phyloP scores from a whole-genome alignment of 2,113 vertebrate species.

The Aramus guarauna region DNA sequence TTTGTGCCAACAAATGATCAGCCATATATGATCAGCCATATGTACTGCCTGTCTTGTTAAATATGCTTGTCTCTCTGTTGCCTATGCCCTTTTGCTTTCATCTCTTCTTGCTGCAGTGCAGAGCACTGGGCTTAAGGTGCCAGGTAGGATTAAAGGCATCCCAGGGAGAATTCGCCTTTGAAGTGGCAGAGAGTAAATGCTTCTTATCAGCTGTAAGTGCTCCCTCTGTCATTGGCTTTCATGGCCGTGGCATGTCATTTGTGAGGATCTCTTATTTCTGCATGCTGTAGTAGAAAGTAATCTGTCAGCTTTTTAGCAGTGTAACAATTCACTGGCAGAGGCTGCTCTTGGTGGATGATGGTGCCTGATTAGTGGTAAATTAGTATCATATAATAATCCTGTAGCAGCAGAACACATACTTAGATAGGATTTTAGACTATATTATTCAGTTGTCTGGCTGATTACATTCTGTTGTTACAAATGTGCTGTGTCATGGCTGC shows the following conservation, averaged over 20 bases:
- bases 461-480: neutral
- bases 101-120: slow-evolving; percentile 25
- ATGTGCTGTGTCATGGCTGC: neutral
- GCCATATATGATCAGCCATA: neutral
- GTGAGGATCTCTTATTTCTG: slow-evolving; percentile 33
- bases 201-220: slow-evolving; percentile 50
- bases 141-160: slow-evolving; percentile 68
- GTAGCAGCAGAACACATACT: neutral
- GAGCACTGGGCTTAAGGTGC: slow-evolving; percentile 51
- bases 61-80: slow-evolving; percentile 19
- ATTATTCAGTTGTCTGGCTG: neutral
- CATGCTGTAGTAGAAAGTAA: slow-evolving; percentile 13
- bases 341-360: slow-evolving; percentile 15
- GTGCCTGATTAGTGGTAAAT: slow-evolving; percentile 14
- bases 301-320: slow-evolving; percentile 30
- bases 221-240: slow-evolving; percentile 45
- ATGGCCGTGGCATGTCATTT: slow-evolving; percentile 27
- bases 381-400: neutral
- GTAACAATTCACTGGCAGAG: neutral
- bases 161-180: slow-evolving; percentile 59
- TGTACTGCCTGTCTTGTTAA: neutral
- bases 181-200: slow-evolving; percentile 56
- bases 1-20: neutral
- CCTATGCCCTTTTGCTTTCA: slow-evolving; percentile 33
- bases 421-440: neutral